Conservation (phyloP, 2,113 vertebrate species). For the Semicossyphus pulcher region DNA sequence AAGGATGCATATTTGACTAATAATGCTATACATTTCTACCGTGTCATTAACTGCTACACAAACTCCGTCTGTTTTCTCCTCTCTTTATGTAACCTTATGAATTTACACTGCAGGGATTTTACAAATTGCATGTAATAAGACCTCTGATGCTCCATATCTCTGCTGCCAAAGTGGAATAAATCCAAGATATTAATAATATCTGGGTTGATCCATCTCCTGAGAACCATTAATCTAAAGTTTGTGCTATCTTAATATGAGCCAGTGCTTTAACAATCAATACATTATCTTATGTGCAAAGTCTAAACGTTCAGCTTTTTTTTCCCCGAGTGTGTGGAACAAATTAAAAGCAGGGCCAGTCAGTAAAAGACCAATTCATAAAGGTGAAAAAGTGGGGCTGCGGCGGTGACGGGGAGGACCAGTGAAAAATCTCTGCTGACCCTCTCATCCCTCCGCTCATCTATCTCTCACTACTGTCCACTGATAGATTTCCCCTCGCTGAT, state of each 20-base stretch:
- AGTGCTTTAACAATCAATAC: conserved; percentile 83
- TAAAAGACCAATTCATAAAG: conserved; percentile 92
- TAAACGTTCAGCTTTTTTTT: conserved; percentile 71
- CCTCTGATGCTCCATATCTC: conserved; percentile 45
- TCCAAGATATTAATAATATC: conserved; percentile 62
- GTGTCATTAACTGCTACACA: conserved; percentile 48
- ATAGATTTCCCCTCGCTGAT: conserved; percentile 96
- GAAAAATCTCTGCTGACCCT: conserved; percentile 97
- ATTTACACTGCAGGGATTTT: conserved; percentile 36
- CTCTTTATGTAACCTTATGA: conserved; percentile 39
- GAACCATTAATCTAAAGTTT: conserved; percentile 79
- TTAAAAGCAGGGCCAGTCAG: conserved; percentile 89
- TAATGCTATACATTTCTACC: conserved; percentile 39
- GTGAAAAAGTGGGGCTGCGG: conserved; percentile 89
- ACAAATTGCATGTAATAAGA: conserved; percentile 49
- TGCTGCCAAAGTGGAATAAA: conserved; percentile 55
- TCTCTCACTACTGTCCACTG: conserved; percentile 97
- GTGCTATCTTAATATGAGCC: conserved; percentile 70
- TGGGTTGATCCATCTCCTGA: conserved; percentile 57
- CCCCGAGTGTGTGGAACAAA: conserved; percentile 85
- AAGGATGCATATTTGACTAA: conserved; percentile 53
- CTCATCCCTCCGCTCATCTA: conserved; percentile 95
- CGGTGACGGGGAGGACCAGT: conserved; percentile 91
- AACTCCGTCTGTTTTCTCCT: conserved; percentile 24
- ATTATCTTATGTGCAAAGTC: conserved; percentile 83